A percentile compares a stretch with the other conserved stretches of the same genome.
Evolutionary conservation across 1,140 invertebrate genomes (phyloP).

Genomic region (Monochamus saltuarius): DNA sequence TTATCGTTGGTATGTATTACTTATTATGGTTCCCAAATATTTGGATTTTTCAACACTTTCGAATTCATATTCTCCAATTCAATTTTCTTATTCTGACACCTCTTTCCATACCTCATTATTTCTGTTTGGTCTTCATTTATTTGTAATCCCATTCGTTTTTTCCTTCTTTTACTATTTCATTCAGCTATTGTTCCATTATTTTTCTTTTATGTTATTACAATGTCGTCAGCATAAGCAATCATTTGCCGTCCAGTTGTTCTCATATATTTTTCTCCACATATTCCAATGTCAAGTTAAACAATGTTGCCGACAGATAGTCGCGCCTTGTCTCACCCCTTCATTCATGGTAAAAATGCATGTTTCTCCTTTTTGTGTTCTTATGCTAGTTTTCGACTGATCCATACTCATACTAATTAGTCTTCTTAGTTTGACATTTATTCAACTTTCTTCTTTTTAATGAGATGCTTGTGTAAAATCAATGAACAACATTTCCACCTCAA

Average conservation of each 20-base stretch:
- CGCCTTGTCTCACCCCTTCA: constrained; percentile 10
- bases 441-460: background rate
- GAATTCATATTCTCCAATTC: background rate
- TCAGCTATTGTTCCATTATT: background rate
- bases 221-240: constrained; percentile 6
- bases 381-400: background rate
- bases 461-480: constrained; percentile 9
- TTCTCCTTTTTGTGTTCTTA: background rate
- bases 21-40: too few relatives aligned
- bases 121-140: background rate
- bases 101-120: background rate
- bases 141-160: background rate
- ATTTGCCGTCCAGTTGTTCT: constrained; percentile 5
- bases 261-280: constrained; percentile 2
- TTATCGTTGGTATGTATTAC: too few relatives aligned
- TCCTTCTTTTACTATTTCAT: background rate
- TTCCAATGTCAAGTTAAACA: constrained; percentile 16
- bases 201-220: background rate
- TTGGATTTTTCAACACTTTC: background rate
- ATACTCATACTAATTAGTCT: background rate
- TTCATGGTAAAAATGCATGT: constrained; percentile 2
- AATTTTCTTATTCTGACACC: background rate
- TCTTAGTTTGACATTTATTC: constrained; percentile 1
- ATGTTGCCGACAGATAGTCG: constrained; percentile 10
- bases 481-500: constrained; percentile 6